phyloP scores from a whole-genome alignment of 1,140 invertebrate genomes.

The Drosophila kurseongensis region DNA sequence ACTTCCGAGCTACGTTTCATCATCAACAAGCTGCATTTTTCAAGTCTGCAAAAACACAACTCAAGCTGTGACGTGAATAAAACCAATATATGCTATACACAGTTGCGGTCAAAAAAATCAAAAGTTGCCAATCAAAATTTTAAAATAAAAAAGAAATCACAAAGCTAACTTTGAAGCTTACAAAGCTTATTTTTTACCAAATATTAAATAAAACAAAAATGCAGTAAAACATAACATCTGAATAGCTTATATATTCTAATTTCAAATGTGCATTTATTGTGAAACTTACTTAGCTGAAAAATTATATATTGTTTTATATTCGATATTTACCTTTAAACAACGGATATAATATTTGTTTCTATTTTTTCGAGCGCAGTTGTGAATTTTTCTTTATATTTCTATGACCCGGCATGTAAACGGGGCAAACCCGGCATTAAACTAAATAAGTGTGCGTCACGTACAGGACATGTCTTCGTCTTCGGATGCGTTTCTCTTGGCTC shows the following conservation, averaged over 20 bases:
- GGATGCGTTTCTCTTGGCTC: slow-evolving; percentile 15
- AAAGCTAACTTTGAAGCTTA: too few relatives aligned
- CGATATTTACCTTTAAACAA: too few relatives aligned
- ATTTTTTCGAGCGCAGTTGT: neutral
- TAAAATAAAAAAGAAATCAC: neutral
- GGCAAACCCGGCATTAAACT: slow-evolving; percentile 52
- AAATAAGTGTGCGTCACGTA: slow-evolving; percentile 65
- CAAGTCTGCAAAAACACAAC: slow-evolving; percentile 6
- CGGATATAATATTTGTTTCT: neutral
- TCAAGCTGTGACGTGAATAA: neutral
- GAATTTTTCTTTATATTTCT: slow-evolving; percentile 10
- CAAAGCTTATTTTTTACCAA: too few relatives aligned
- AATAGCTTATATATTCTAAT: too few relatives aligned
- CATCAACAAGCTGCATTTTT: slow-evolving; percentile 3
- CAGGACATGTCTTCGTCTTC: slow-evolving; percentile 46
- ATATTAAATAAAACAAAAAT: too few relatives aligned
- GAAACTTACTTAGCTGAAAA: too few relatives aligned
- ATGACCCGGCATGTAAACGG: slow-evolving; percentile 24
- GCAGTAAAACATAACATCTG: too few relatives aligned
- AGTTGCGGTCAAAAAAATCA: neutral
- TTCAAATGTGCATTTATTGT: too few relatives aligned
- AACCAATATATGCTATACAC: slow-evolving; percentile 5
- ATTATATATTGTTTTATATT: too few relatives aligned
- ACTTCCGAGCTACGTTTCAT: slow-evolving; percentile 3
- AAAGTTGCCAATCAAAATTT: neutral